phyloP scores from a whole-genome alignment of 2,888 invertebrate species.

The Linyphia triangularis region DNA sequence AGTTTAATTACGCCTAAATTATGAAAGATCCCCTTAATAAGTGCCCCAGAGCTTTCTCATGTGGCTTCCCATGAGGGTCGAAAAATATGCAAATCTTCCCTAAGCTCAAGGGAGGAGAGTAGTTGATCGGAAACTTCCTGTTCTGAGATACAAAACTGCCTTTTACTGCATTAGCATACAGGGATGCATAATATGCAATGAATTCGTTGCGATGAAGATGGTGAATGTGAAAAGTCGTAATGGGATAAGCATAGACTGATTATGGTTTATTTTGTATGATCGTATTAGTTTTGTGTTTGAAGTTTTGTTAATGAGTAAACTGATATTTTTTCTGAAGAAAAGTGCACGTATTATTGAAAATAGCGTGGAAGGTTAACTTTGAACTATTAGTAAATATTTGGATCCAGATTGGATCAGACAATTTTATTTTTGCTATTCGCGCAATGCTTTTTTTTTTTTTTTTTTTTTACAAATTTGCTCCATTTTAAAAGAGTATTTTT shows the following conservation, averaged over 20 bases:
- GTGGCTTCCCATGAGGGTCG: background rate
- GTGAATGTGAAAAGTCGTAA: background rate
- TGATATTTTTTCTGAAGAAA: too few species aligned
- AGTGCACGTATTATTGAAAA: too few species aligned
- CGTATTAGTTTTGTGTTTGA: background rate
- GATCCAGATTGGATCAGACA: too few species aligned
- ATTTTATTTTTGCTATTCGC: too few species aligned
- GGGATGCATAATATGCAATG: background rate
- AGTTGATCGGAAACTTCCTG: constrained; percentile 44
- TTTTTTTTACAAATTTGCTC: too few species aligned
- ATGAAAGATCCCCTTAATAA: constrained; percentile 55
- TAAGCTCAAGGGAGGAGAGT: constrained; percentile 23
- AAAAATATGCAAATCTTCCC: constrained; percentile 35
- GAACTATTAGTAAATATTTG: too few species aligned
- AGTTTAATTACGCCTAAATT: constrained; percentile 62
- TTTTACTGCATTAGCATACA: constrained; percentile 30
- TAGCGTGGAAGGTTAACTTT: too few species aligned
- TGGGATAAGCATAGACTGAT: background rate
- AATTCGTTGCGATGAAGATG: background rate
- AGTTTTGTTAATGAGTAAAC: too few species aligned
- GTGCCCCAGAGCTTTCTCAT: background rate
- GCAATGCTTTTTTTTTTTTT: too few species aligned
- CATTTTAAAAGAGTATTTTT: too few species aligned
- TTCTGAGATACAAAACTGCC: background rate
- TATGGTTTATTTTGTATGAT: background rate